Conservation (phyloP, 2,113 vertebrate species). For the Prolemur simus region DNA sequence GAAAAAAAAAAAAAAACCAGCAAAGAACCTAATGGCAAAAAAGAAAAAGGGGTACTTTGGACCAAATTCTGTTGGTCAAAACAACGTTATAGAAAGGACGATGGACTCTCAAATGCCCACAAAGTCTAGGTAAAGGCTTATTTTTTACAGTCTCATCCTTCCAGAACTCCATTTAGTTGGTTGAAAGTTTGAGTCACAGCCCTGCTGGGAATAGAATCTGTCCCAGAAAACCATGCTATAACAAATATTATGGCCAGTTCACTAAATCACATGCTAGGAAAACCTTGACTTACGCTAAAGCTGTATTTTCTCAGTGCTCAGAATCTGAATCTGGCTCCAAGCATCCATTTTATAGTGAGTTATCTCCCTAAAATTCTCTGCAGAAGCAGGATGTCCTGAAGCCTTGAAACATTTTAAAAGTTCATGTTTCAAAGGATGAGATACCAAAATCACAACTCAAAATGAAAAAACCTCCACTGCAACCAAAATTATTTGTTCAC, state of each 20-base stretch:
- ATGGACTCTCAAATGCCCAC: not conserved
- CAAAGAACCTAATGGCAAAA: not conserved
- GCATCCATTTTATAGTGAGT: not conserved
- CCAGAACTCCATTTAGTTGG: not conserved
- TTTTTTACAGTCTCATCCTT: conserved; percentile 40
- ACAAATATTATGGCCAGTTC: not conserved
- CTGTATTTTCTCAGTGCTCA: conserved; percentile 38
- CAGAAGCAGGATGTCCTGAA: not conserved
- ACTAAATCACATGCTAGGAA: conserved; percentile 45
- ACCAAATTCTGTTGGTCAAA: conserved; percentile 45
- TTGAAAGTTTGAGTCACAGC: conserved; percentile 51
- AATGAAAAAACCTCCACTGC: conserved; percentile 27
- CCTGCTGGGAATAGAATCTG: conserved; percentile 43
- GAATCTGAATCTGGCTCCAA: conserved; percentile 39
- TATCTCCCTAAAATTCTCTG: conserved; percentile 27
- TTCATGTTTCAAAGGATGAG: not conserved
- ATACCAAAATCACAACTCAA: conserved; percentile 42
- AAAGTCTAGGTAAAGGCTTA: not conserved
- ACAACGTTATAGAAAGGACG: not conserved
- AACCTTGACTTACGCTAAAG: conserved; percentile 40
- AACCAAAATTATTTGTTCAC: conserved; percentile 37
- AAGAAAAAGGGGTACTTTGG: not conserved
- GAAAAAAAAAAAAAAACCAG: not conserved
- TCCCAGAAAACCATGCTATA: conserved; percentile 38
- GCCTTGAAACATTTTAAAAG: conserved; percentile 36